A percentile compares a stretch with the other conserved stretches of the same genome.
Evolutionary conservation across 2,888 invertebrate genomes (phyloP).

Genomic region (Leptura quadrifasciata): DNA sequence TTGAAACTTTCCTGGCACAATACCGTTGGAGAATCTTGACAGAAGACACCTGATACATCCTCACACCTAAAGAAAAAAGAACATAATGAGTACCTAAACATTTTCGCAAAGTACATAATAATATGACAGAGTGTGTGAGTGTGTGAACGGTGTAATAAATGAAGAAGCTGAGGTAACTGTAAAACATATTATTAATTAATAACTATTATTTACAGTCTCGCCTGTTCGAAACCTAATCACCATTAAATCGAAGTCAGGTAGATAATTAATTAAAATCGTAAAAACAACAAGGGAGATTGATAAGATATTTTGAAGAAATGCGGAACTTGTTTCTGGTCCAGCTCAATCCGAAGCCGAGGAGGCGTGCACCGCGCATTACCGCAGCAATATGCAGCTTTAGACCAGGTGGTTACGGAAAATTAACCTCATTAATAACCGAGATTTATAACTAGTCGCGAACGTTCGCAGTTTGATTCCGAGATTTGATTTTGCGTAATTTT

Average conservation of each 20-base stretch:
- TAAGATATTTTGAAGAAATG: constrained; percentile 61
- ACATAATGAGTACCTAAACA: constrained; percentile 26
- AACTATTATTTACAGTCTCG: constrained; percentile 35
- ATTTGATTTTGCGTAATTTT: not conserved
- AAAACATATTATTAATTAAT: constrained; percentile 27
- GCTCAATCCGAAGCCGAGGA: constrained; percentile 44
- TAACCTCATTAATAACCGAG: constrained; percentile 2
- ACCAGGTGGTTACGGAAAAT: constrained; percentile 41
- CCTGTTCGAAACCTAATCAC: constrained; percentile 46
- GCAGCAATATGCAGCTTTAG: constrained; percentile 46
- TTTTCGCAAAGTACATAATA: constrained; percentile 28
- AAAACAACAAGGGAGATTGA: constrained; percentile 57
- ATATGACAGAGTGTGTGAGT: constrained; percentile 25
- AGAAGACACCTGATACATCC: constrained; percentile 20
- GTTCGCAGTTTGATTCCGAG: not conserved
- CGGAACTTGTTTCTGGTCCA: constrained; percentile 61
- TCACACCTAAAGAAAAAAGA: not conserved
- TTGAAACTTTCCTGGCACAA: not conserved
- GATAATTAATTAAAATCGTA: constrained; percentile 56
- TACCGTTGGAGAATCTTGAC: not conserved
- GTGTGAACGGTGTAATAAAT: constrained; percentile 26
- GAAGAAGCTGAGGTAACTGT: constrained; percentile 31
- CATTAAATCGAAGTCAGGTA: constrained; percentile 54
- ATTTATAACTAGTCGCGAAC: constrained; percentile 1
- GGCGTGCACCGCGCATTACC: constrained; percentile 52